Evolutionary conservation across 2,113 vertebrate species (phyloP), one percentile per base, ranked within the genome.

Genomic region (Rhipidura dahli): DNA sequence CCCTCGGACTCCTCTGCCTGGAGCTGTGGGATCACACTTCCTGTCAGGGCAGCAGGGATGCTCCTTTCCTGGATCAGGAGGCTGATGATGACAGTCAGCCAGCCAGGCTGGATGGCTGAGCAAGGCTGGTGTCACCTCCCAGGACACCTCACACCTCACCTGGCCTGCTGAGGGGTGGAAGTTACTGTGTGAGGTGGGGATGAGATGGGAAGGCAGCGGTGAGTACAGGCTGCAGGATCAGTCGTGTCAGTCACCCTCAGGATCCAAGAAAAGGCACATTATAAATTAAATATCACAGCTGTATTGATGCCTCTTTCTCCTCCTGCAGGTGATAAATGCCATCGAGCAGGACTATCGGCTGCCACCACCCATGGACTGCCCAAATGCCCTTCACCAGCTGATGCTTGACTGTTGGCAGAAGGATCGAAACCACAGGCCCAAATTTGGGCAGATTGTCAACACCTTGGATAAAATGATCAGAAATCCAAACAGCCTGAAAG

Each of bases 361-460:
- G 73, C 99, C 99, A 0, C 98, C 99, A 0, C 99, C 99, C 40
- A 99, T 99, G 99, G 99, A 99, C 83, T 99, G 99, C 82, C 99
- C 99, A 0, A 99, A 97, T 7, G 98, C 99, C 31, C 97, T 99
- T 45, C 99, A 99, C 96, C 99, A 99, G 96, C 98, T 99, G 51
- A 99, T 99, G 99, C 97, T 99, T 39, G 99, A 99, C 98, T 99
- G 99, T 86, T 99, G 99, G 99, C 99, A 99, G 97, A 99, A 99
- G 95, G 99, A 99, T 66, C 97, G 99, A 54, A 99, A 99, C 97
- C 99, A 98, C 94, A 96, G 99, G 88, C 99, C 99, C 56, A 99
- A 99, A 81, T 99, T 99, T 73, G 98, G 98, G 83, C 99, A 99
- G 95, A 99, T 99, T 40, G 99, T 99, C 94, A 99, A 98, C 97